Evolutionary conservation across 2,888 invertebrate species (phyloP).

Genomic region (Leucophora obtusa): DNA sequence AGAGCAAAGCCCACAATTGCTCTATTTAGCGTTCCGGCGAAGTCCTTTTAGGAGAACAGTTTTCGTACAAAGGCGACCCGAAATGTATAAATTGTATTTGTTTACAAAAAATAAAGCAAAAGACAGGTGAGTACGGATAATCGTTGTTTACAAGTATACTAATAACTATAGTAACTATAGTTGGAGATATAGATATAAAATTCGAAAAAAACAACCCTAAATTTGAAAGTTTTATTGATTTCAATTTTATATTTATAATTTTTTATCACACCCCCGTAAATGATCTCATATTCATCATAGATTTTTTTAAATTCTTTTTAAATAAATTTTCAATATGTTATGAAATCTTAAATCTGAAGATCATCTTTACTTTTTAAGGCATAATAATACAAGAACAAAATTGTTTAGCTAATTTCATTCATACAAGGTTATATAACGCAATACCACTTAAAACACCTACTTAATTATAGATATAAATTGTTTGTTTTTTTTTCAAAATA

Average conservation of each 20-base stretch:
- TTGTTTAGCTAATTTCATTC: constrained; percentile 46
- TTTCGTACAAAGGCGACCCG: no score
- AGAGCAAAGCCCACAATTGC: no score
- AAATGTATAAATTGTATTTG: no score
- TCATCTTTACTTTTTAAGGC: constrained; percentile 43
- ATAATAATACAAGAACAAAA: constrained; percentile 4
- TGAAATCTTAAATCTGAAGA: constrained; percentile 23
- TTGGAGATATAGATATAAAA: no score
- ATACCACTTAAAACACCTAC: not conserved
- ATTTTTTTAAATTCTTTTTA: not conserved
- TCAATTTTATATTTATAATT: not conserved
- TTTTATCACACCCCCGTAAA: not conserved
- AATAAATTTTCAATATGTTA: not conserved
- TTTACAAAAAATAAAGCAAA: no score
- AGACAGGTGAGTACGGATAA: no score
- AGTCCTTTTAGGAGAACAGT: no score
- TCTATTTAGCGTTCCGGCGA: no score
- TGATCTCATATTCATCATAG: constrained; percentile 27
- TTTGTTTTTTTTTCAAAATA: not conserved
- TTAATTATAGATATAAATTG: not conserved
- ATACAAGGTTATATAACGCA: constrained; percentile 45
- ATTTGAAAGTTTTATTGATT: no score
- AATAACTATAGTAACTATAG: no score
- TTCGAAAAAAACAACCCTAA: no score
- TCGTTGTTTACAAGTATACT: no score